Percentiles rank a stretch among this genome's conserved stretches.
Evolutionary conservation across 1,140 invertebrate species (phyloP).

Genomic region (Drosophila paulistorum): DNA sequence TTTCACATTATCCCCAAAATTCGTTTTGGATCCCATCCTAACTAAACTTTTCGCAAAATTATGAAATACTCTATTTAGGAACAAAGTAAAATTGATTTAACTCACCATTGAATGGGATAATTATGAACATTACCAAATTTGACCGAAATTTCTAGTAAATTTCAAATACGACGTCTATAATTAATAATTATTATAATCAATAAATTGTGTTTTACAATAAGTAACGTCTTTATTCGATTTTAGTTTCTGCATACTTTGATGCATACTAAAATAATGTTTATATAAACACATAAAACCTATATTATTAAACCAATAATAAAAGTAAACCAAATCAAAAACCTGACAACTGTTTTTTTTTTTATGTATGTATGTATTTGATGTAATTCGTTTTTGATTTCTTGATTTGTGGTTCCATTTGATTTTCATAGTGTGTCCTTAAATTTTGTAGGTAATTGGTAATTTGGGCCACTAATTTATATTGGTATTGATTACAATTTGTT

Average conservation of each 20-base stretch:
- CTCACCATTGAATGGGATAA: too few species aligned
- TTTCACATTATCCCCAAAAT: too few species aligned
- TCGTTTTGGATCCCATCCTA: too few species aligned
- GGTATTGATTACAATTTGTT: conserved; percentile 17
- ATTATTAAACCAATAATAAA: conserved; percentile 10
- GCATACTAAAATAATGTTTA: conserved; percentile 18
- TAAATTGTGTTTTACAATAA: conserved; percentile 14
- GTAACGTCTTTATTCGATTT: conserved; percentile 27
- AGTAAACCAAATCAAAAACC: not conserved
- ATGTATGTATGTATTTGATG: not conserved
- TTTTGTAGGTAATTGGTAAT: not conserved
- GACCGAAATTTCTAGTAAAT: too few species aligned
- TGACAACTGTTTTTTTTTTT: not conserved
- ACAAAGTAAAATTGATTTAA: too few species aligned
- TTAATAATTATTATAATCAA: too few species aligned
- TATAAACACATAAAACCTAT: conserved; percentile 22
- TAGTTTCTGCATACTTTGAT: conserved; percentile 11
- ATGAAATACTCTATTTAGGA: too few species aligned
- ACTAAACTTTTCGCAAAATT: too few species aligned
- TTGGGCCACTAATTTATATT: conserved; percentile 13
- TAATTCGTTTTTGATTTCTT: not conserved
- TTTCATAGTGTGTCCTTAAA: not conserved
- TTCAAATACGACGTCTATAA: too few species aligned
- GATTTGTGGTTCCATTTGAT: conserved; percentile 7
- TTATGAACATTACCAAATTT: too few species aligned